Base-by-base conservation (phyloP, 2,888 invertebrate genomes). In the Cyclophora albipunctata region DNA sequence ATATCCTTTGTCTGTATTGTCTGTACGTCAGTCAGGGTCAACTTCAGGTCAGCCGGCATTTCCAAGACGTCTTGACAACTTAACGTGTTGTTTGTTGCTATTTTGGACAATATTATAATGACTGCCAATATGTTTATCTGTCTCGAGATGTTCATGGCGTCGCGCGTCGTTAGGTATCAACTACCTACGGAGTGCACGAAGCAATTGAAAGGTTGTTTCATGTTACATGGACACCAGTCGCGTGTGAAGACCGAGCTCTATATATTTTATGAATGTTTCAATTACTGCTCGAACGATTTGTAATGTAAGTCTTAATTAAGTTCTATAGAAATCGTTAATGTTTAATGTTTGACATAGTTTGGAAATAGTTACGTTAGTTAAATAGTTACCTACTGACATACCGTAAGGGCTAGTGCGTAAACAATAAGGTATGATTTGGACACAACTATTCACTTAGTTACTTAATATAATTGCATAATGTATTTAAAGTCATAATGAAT, bases 41-140 rank as follows among this genome's bases (percentile, higher is more conserved):
- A 41, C 40, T 66, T 75, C 4, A 52, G 68, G 37, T 72, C 63
- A 3, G 66, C 56, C 0, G 79, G 67, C 5, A 74, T 44, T 42
- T 77, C 67, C 5, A 78, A 56, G 34, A 83, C 61, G 46, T 84
- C 78, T 2, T 72, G 56, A 60, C 85, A 86, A 0, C 69, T 67
- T 1, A 81, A 60, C 6, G 40, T 51, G 6, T 52, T 37, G 3
- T 43, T 53, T 5, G 47, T 46, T n/a, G 55, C 45, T 40, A 53
- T 34, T 7, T 50, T 40, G 33, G 64, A 45, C 3, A 53, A 2
- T 4, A 37, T 33, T 34, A 51, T 40, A 34, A 47, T 44, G 34
- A 52, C 51, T 40, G 2, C 20, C 20, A 20, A 20, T 20, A 20
- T 20, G 20, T 20, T 20, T 20, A 1, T 20, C 20, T 20, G 20